Evolutionary conservation across 2,113 vertebrate species (phyloP), one percentile per base, ranked within the genome.

Genomic region (Craseonycteris thonglongyai): DNA sequence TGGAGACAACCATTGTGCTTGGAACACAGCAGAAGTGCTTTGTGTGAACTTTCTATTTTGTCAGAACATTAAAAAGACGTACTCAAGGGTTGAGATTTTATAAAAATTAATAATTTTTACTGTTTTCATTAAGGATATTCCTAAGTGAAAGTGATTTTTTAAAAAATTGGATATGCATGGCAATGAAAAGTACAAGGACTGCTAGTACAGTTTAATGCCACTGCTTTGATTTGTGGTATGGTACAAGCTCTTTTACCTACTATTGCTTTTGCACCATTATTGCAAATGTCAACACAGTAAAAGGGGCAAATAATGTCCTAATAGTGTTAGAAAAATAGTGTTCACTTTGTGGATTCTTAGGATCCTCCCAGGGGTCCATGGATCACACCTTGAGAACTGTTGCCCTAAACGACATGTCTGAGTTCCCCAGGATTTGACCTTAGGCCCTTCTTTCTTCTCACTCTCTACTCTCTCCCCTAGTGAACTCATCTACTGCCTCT

Each of bases 51-150:
- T 95, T 54, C 45, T 74, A 19, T 79, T 91, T 94, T 51, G 61
- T 51, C 54, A 84, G 42, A 94, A 35, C 69, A 74, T 47, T 76
- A 49, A 51, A 72, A 90, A 92, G 65, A 93, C 72, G 18, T 47
- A 82, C n/a, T 78, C 28, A 51, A 82, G 38, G 14, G 18, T n/a
- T 80, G 65, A 58, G n/a, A 45, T 91, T 72, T 76, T 72, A 45
- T 94, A 72, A 94, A 96, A 91, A 82, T 82, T 74, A 66, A 59
- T 90, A 30, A 28, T 75, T 47, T 91, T 85, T 83, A 42, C 49
- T 66, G 16, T 93, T 84, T 84, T 40, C n/a, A 74, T 88, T 49
- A 90, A 95, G 68, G 35, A n/a, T 47, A 88, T 82, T 91, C 16
- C 49, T 78, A 75, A 93, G 40, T 84, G 35, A 90, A 68, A 61